Evolutionary conservation across 2,797 vertebrate species (phyloP), one percentile per base, ranked within the genome.

Genomic region (Gobio occitaniae): DNA sequence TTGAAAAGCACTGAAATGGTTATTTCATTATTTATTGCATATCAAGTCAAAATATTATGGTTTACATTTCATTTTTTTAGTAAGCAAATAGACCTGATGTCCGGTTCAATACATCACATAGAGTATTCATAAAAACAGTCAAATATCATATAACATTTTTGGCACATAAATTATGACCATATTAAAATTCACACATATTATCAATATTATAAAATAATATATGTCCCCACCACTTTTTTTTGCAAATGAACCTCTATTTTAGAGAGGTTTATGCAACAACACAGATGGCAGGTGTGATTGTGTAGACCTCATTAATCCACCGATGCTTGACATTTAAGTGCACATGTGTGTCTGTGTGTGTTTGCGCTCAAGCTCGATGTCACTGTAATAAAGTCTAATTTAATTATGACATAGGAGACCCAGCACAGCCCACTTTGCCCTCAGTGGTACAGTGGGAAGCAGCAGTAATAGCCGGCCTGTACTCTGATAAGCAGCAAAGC

Each of bases 371-470:
- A 70, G 80, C 65, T 84, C 78, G 70, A 48, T 65, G 80, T 38
- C 66, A 71, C 50, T 82, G 84, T 84, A 86, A 84, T 87, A 70
- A 80, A 83, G 48, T 87, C 59, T 87, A 90, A 89, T 90, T 86
- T 80, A 87, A 87, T 85, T 81, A 85, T 84, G 79, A 86, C 75
- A 80, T 44, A 68, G 41, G 21, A 38, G 66, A 82, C 69, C 48
- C 54, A 56, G 80, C 68, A 69, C n/a, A 36, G 6, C 78, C 38
- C 86, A 63, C 44, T 87, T 80, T 84, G 76, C 29, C 48, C 75
- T 76, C 61, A 48, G 56, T 50, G 61, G 54, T 69, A 61, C 75
- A 52, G 63, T 52, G 79, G 63, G 47, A 66, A 76, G 71, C 78
- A 59, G 44, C 38, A 61, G 47, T 87, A 86, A 86, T 84, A 86